Conservation (phyloP, 2,113 vertebrate species). For the Hymenochirus boettgeri region DNA sequence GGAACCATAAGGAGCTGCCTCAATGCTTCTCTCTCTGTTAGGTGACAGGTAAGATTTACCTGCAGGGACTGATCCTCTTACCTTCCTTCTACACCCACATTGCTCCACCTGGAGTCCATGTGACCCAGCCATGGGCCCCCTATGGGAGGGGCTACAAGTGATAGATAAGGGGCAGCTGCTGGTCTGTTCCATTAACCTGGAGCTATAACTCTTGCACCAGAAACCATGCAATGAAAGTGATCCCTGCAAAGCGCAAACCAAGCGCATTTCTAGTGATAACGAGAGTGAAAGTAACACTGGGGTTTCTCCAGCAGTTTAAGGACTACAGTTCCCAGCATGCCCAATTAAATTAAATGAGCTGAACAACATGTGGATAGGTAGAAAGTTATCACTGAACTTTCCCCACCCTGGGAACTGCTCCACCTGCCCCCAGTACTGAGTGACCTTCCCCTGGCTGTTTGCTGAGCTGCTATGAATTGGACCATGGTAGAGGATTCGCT, state of each 20-base stretch:
- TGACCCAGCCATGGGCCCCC: conserved; percentile 49
- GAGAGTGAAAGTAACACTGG: no score
- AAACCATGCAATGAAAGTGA: no score
- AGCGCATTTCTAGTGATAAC: no score
- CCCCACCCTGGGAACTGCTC: conserved; percentile 43
- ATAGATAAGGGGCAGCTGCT: conserved; percentile 43
- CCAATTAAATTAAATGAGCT: no score
- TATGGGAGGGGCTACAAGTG: conserved; percentile 50
- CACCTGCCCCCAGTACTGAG: conserved; percentile 43
- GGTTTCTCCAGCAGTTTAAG: neutral
- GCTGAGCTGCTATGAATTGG: conserved; percentile 41
- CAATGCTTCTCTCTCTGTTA: neutral
- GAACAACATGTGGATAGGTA: no score
- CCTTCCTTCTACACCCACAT: conserved; percentile 48
- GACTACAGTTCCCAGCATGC: neutral
- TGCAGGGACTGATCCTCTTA: conserved; percentile 37
- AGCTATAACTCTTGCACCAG: no score
- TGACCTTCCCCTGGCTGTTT: conserved; percentile 16
- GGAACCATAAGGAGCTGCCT: conserved; percentile 31
- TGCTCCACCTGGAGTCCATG: conserved; percentile 59
- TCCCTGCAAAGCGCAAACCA: no score
- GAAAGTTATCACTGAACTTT: no score
- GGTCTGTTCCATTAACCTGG: no score
- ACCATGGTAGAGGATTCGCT: conserved; percentile 55
- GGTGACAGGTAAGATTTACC: conserved; percentile 61